A percentile compares a stretch with the other conserved stretches of the same genome.
Evolutionary conservation across 53 echinoderm and acorn worm genomes (phyloP).

Genomic region (Apostichopus leukothele): DNA sequence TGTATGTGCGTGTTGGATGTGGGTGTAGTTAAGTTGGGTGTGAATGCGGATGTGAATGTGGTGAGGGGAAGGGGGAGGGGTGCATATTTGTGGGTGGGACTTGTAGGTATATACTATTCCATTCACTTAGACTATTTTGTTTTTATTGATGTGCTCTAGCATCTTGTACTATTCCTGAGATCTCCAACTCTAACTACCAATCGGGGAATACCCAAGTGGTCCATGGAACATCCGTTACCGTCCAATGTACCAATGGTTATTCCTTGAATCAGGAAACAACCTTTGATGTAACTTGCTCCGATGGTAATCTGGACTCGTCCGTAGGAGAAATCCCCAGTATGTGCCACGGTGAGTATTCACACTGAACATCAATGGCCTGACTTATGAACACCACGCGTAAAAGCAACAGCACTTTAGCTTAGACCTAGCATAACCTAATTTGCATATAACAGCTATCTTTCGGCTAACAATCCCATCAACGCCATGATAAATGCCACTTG

Average conservation of each 20-base stretch:
- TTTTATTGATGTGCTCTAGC: background rate
- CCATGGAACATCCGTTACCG: constrained; percentile 38
- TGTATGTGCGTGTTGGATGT: too few species aligned
- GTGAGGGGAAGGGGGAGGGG: too few species aligned
- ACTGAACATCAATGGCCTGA: too few species aligned
- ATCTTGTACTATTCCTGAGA: background rate
- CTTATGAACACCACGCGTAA: too few species aligned
- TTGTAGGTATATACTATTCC: background rate
- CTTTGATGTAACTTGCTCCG: constrained; percentile 26
- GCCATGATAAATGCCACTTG: too few species aligned
- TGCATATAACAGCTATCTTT: too few species aligned
- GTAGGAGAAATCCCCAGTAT: background rate
- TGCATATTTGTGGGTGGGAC: too few species aligned
- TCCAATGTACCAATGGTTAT: constrained; percentile 43
- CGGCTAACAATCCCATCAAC: too few species aligned
- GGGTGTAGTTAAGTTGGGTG: too few species aligned
- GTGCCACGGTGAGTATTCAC: background rate
- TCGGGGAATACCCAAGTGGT: constrained; percentile 3
- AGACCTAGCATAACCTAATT: too few species aligned
- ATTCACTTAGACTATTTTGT: background rate
- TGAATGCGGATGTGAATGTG: too few species aligned
- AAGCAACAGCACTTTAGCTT: too few species aligned
- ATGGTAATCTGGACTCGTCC: background rate
- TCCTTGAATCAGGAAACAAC: constrained; percentile 32
- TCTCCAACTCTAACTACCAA: constrained; percentile 4